Percentiles rank a stretch among this genome's conserved stretches.
Conservation (phyloP, 1,140 invertebrate genomes). For the Helicoverpa armigera region DNA sequence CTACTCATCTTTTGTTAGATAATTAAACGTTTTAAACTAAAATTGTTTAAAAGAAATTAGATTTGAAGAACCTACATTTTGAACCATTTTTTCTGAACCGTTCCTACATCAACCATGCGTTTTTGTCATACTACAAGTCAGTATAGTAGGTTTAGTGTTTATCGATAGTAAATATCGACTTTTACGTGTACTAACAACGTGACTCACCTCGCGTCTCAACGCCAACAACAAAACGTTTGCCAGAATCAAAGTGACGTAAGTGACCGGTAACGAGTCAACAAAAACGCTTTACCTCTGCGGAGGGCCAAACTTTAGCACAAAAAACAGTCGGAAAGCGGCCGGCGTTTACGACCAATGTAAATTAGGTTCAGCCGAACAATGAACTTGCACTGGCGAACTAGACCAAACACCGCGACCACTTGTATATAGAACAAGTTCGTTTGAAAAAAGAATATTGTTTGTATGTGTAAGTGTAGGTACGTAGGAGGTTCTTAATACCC, state of each 20-base stretch:
- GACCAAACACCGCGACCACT: slow-evolving; percentile 79
- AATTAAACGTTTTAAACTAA: no score
- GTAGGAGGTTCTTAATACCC: slow-evolving; percentile 48
- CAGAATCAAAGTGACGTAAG: slow-evolving; percentile 78
- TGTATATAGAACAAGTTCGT: slow-evolving; percentile 69
- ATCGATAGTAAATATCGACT: slow-evolving; percentile 72
- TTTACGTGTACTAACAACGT: slow-evolving; percentile 67
- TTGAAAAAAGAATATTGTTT: slow-evolving; percentile 61
- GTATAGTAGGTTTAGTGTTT: slow-evolving; percentile 32
- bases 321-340: slow-evolving; percentile 68
- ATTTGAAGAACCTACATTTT: no score
- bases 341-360: slow-evolving; percentile 74
- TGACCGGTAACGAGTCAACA: slow-evolving; percentile 67
- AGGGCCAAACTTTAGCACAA: slow-evolving; percentile 70
- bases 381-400: slow-evolving; percentile 84
- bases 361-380: slow-evolving; percentile 72
- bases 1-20: no score
- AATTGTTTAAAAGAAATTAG: no score
- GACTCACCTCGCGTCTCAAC: slow-evolving; percentile 84
- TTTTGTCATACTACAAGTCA: no score
- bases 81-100: no score
- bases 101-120: no score
- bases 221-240: slow-evolving; percentile 80
- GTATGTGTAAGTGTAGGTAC: slow-evolving; percentile 47
- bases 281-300: slow-evolving; percentile 72